A percentile compares a stretch with the other conserved stretches of the same genome.
phyloP scores from a whole-genome alignment of 2,113 vertebrate genomes.

The Nycticryphes semicollaris region DNA sequence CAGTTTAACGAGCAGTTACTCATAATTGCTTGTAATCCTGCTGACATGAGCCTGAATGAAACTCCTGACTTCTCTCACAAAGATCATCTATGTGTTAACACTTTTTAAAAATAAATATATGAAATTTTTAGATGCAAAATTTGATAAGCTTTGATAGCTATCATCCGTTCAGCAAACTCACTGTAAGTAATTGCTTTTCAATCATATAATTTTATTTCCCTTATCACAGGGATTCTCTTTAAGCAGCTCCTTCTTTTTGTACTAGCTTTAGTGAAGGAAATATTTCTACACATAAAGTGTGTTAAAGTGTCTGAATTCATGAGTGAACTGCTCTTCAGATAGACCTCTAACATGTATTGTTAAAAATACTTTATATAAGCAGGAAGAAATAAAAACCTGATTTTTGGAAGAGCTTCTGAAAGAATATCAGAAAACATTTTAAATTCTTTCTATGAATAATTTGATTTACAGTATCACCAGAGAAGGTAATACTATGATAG shows the following conservation, averaged over 20 bases:
- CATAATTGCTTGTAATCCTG: conserved; percentile 51
- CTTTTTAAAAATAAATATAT: background rate
- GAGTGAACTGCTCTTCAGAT: background rate
- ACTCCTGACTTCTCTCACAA: conserved; percentile 36
- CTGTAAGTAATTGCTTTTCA: conserved; percentile 46
- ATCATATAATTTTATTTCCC: background rate
- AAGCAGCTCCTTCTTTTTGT: background rate
- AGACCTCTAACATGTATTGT: background rate
- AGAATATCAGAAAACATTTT: background rate
- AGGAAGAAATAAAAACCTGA: background rate
- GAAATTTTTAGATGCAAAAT: conserved; percentile 17
- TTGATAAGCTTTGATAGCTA: conserved; percentile 55
- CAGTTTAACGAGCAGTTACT: conserved; percentile 26
- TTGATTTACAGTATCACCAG: background rate
- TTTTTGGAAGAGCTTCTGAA: background rate
- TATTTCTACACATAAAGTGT: background rate
- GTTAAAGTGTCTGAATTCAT: background rate
- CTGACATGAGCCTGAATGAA: conserved; percentile 44
- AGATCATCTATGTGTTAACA: background rate
- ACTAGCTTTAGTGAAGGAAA: background rate
- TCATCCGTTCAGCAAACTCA: conserved; percentile 13
- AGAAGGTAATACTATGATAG: background rate
- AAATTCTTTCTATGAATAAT: background rate
- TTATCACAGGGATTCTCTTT: background rate
- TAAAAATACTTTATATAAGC: background rate